These are phyloP conservation scores for Lasioglossum malachurum DNA, from an alignment of 2,888 invertebrate species.

Conservation along the genomic window DNA sequence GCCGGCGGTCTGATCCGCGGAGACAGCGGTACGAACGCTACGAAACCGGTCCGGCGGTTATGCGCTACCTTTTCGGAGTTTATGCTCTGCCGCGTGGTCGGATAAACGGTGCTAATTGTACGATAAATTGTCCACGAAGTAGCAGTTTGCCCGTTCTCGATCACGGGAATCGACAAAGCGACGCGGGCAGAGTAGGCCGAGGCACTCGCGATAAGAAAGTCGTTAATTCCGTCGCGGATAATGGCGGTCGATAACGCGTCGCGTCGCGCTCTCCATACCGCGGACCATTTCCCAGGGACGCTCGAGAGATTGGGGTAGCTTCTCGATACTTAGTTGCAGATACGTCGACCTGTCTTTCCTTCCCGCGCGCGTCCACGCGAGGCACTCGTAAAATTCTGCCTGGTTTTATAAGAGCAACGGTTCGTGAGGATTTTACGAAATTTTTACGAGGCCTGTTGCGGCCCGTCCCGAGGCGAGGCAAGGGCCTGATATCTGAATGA, in stretches of 20 bases:
- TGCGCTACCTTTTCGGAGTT: conserved; percentile 66
- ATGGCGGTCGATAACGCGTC: conserved; percentile 51
- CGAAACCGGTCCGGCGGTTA: conserved; percentile 75
- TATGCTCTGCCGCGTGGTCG: conserved; percentile 68
- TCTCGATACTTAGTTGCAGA: conserved; percentile 10
- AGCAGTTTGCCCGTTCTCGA: conserved; percentile 40
- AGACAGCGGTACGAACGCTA: conserved; percentile 43
- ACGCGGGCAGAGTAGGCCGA: conserved; percentile 2
- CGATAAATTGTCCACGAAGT: conserved; percentile 72
- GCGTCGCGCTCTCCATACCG: conserved; percentile 25
- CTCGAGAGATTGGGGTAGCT: conserved; percentile 7
- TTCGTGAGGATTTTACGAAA: conserved; percentile 16
- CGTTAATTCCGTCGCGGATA: conserved; percentile 69
- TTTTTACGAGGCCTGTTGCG: background rate
- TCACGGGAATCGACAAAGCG: conserved; percentile 2
- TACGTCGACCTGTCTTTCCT: background rate
- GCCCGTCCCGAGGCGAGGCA: background rate
- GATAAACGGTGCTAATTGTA: conserved; percentile 77
- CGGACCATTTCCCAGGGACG: conserved; percentile 29
- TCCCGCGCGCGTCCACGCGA: background rate
- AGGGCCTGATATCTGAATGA: conserved; percentile 13
- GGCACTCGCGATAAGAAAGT: conserved; percentile 68
- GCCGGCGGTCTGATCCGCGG: conserved; percentile 56
- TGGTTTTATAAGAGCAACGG: background rate
- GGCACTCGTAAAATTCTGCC: background rate